Percentiles rank a stretch among this genome's conserved stretches.
These are phyloP conservation scores for Lycopodina hypogea DNA, from an alignment of 37 sponge, comb jelly and placozoan species.

Conservation along the genomic window DNA sequence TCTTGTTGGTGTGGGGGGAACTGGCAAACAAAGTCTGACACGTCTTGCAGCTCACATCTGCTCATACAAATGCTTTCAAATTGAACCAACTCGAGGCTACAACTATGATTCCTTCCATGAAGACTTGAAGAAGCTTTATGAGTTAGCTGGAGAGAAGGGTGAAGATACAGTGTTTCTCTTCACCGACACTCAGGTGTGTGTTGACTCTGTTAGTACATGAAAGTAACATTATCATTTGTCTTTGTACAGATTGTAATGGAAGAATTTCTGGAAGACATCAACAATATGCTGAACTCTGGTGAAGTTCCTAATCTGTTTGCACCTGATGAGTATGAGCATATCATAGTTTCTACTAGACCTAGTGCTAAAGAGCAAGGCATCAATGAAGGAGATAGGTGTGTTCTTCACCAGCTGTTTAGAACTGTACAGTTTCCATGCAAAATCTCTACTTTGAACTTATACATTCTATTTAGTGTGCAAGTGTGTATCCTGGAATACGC, in stretches of 20 bases:
- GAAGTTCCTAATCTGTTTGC: constrained; percentile 97
- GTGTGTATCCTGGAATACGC: too few species aligned
- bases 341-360: constrained; percentile 81
- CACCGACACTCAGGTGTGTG: constrained; percentile 92
- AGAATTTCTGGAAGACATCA: constrained; percentile 98
- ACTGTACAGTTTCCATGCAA: too few species aligned
- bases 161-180: constrained; percentile 94
- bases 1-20: constrained; percentile 98
- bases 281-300: constrained; percentile 98
- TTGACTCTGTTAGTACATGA: neutral
- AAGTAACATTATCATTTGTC: neutral
- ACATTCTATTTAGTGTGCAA: too few species aligned
- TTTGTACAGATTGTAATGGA: constrained; percentile 86
- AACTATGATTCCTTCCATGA: constrained; percentile 93
- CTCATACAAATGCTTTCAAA: constrained; percentile 98
- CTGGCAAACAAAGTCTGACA: constrained; percentile 98
- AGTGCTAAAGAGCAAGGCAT: constrained; percentile 85
- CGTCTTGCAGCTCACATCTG: constrained; percentile 94
- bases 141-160: constrained; percentile 86
- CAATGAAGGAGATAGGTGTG: constrained; percentile 74
- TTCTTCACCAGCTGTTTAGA: neutral
- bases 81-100: constrained; percentile 94
- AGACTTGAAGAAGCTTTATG: constrained; percentile 86
- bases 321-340: constrained; percentile 92
- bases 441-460: too few species aligned